Evolutionary conservation across 2,113 vertebrate genomes (phyloP).

Genomic region (Delphinus delphis): DNA sequence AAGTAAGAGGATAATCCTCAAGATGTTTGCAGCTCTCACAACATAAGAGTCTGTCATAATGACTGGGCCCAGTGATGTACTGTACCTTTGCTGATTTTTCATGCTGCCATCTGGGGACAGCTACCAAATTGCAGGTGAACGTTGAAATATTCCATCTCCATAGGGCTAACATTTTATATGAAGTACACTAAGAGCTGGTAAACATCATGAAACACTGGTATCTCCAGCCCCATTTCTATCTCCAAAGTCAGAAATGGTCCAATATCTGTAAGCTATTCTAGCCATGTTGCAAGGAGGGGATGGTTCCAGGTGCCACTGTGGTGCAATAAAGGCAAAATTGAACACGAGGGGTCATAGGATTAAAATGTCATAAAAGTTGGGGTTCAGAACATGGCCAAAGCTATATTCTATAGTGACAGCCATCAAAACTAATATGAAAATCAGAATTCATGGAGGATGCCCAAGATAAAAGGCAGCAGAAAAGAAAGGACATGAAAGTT

Average conservation of each 20-base stretch:
- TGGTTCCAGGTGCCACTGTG: not conserved
- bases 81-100: constrained; percentile 19
- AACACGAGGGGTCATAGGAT: not conserved
- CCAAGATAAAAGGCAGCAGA: not conserved
- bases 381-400: not conserved
- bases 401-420: not conserved
- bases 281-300: not conserved
- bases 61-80: not conserved
- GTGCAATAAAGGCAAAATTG: not conserved
- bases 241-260: constrained; percentile 8
- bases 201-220: not conserved
- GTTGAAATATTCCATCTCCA: not conserved
- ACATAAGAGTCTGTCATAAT: not conserved
- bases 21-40: not conserved
- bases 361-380: not conserved
- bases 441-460: not conserved
- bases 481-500: not conserved
- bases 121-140: not conserved
- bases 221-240: not conserved
- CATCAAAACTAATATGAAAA: constrained; percentile 20
- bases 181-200: not conserved
- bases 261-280: not conserved
- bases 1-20: not conserved
- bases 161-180: not conserved
- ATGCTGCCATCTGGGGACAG: not conserved